These are phyloP conservation scores for Zeuzera pyrina DNA, from an alignment of 2,888 invertebrate species.

Conservation along the genomic window DNA sequence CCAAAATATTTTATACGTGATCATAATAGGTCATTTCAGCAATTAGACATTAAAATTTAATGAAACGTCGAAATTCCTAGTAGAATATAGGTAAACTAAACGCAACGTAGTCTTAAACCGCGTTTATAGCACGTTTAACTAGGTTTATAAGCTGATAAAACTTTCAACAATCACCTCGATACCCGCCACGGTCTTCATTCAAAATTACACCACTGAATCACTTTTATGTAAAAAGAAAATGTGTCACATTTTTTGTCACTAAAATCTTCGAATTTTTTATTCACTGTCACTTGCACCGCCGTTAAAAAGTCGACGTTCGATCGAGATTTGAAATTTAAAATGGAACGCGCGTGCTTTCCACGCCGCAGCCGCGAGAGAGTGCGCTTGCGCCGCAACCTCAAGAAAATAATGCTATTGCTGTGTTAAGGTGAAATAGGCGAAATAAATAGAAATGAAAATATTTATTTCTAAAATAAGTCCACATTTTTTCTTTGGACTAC, in stretches of 20 bases:
- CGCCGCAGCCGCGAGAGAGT: conserved; percentile 34
- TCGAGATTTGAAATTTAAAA: conserved; percentile 10
- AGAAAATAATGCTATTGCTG: conserved; percentile 21
- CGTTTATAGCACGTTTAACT: too few species aligned
- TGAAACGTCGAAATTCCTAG: too few species aligned
- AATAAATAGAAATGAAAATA: too few species aligned
- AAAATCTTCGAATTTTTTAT: conserved; percentile 9
- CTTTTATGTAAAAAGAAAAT: conserved; percentile 5
- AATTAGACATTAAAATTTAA: too few species aligned
- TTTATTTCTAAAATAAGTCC: too few species aligned
- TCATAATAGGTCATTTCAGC: too few species aligned
- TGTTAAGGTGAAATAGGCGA: conserved; percentile 27
- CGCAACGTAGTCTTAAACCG: too few species aligned
- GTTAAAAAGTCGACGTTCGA: conserved; percentile 4
- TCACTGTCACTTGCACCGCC: conserved; percentile 11
- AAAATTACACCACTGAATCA: conserved; percentile 3
- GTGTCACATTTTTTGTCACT: conserved; percentile 13
- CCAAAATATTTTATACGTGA: too few species aligned
- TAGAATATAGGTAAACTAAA: too few species aligned
- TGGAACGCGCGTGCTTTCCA: conserved; percentile 21
- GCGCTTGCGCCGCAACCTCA: conserved; percentile 20
- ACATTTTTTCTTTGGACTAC: too few species aligned
- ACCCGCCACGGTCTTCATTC: conserved; percentile 13
- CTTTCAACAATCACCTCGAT: conserved; percentile 11
- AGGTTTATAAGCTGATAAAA: too few species aligned